Evolutionary conservation across 2,113 vertebrate genomes (phyloP).

Genomic region (Galbula dea): DNA sequence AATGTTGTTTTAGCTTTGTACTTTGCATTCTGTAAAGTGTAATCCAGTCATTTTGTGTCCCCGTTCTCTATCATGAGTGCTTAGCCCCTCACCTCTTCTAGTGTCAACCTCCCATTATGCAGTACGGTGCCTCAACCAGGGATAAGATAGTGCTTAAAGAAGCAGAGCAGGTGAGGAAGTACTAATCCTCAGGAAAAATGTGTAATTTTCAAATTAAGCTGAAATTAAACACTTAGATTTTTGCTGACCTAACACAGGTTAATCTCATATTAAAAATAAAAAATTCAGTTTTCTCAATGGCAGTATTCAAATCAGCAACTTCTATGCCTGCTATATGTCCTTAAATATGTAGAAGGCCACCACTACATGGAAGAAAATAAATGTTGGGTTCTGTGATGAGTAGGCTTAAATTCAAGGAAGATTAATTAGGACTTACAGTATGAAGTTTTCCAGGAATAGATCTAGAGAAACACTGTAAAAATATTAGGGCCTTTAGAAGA

Average conservation of each 20-base stretch:
- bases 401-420: neutral
- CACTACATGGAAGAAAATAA: neutral
- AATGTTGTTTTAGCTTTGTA: neutral
- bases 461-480: neutral
- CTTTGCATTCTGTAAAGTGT: neutral
- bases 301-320: neutral
- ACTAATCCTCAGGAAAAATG: neutral
- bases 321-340: neutral
- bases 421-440: neutral
- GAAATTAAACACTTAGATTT: neutral
- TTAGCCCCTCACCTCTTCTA: neutral
- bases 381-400: neutral
- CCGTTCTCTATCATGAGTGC: neutral
- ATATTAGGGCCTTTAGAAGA: neutral
- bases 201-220: neutral
- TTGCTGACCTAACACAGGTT: neutral
- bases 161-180: neutral
- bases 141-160: neutral
- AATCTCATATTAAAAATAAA: too few relatives aligned
- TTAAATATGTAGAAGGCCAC: neutral
- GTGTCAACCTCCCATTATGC: neutral
- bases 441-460: neutral
- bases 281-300: neutral
- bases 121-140: neutral
- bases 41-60: neutral